Conservation (phyloP, 2,113 vertebrate species). For the Recurvirostra avosetta region DNA sequence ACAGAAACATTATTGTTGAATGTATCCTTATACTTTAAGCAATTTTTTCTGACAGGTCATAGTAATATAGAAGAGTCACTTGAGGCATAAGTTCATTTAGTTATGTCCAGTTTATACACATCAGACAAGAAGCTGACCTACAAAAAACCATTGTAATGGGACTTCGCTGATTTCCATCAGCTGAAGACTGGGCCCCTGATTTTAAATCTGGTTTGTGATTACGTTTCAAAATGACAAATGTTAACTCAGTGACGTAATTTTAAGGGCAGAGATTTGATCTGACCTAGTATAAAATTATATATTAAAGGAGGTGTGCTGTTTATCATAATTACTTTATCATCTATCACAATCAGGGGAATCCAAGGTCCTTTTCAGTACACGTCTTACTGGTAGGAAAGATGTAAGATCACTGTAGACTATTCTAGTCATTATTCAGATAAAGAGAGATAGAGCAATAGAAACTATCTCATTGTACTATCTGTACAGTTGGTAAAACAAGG, state of each 20-base stretch:
- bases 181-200: not conserved
- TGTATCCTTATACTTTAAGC: not conserved
- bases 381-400: not conserved
- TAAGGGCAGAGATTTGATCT: not conserved
- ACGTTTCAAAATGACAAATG: not conserved
- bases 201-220: not conserved
- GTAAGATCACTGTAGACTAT: not conserved
- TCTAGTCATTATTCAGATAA: not conserved
- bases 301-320: not conserved
- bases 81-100: slow-evolving; percentile 26
- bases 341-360: not conserved
- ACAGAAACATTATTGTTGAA: slow-evolving; percentile 3
- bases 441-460: not conserved
- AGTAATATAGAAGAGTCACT: not conserved
- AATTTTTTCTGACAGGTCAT: slow-evolving; percentile 25
- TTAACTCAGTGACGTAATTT: not conserved
- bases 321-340: not conserved
- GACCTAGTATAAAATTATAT: not conserved
- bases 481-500: not conserved
- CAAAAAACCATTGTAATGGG: not conserved
- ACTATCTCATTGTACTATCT: not conserved
- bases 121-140: slow-evolving; percentile 16
- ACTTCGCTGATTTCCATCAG: not conserved
- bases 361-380: not conserved
- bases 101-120: slow-evolving; percentile 1